phyloP scores from a whole-genome alignment of 2,113 vertebrate genomes.

The Mirounga angustirostris region DNA sequence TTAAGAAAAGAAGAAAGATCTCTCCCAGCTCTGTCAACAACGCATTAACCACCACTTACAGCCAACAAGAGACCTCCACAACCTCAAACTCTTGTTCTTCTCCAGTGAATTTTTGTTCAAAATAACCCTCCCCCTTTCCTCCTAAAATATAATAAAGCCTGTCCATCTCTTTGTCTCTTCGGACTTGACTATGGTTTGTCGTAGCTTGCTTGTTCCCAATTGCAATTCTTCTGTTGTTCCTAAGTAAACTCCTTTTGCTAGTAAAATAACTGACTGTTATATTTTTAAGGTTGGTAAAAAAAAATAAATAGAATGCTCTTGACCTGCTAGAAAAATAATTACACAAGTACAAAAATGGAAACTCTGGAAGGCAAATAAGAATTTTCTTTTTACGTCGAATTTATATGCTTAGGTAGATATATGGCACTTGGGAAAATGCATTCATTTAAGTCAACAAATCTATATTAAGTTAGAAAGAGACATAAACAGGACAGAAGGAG shows the following conservation, averaged over 20 bases:
- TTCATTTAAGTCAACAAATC: not conserved
- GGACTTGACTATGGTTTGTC: not conserved
- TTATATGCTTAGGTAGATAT: not conserved
- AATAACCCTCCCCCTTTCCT: not conserved
- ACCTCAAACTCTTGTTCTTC: not conserved
- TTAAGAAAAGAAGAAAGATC: not conserved
- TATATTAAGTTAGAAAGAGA: not conserved
- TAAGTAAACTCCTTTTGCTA: not conserved
- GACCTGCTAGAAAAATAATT: not conserved
- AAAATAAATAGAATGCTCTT: not conserved
- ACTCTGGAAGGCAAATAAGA: not conserved
- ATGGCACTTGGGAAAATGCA: not conserved
- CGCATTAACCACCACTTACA: not conserved
- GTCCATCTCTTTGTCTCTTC: not conserved
- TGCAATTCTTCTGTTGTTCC: not conserved
- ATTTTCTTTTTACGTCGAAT: constrained; percentile 12
- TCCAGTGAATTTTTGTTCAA: not conserved
- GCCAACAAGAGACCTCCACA: not conserved
- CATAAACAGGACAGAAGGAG: not conserved
- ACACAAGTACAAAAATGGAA: not conserved
- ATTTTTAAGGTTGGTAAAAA: not conserved
- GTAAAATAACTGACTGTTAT: not conserved
- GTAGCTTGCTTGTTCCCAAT: not conserved
- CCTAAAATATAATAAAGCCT: not conserved
- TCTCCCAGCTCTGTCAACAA: not conserved